Base-by-base conservation (phyloP, 2,888 invertebrate genomes). In the Macrosoma leucophasiata region DNA sequence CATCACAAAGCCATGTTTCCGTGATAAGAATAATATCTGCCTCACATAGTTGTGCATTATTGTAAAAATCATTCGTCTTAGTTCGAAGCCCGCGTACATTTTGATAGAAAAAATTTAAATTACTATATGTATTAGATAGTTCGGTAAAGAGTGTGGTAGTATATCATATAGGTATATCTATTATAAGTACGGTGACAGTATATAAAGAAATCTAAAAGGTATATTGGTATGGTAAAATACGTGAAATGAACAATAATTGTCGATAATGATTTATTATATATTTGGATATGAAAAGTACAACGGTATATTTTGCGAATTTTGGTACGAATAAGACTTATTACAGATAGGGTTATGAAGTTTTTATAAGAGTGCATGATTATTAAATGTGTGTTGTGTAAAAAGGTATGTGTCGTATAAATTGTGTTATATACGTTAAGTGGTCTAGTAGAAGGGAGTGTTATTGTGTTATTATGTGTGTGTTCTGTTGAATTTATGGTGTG, bases 101-200 rank as follows among this genome's bases (percentile, higher is more conserved):
- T 15, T 33, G 33, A 12, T 33, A 33, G 7, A 7, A 33, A 23
- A 28, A 9, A 19, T 27, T 23, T 13, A 32, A 7, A 9, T 12
- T 9, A 3, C 24, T 19, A 4, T 24, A 10, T 17, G 18, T 13
- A n/a, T 17, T 12, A 31, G n/a, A n/a, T n/a, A n/a, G n/a, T 31
- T 18, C 31, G 24, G 23, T 25, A 8, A 13, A n/a, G 9, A 13
- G 6, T 11, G 3, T 6, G 7, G 6, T 1, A 13, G 22, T 12
- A 24, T 13, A 13, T 24, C 13, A 13, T 8, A 13, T 22, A 12
- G 24, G 13, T 24, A 13, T 13, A 13, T 13, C 13, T 13, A 24
- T n/a, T n/a, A 12, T n/a, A 24, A 24, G 13, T 24, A 24, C 13
- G 3, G 12, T 13, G 13, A 8, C 24, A 24, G 13, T 13, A 13